phyloP scores from a whole-genome alignment of 2,797 vertebrate species.

The Pempheris klunzingeri region DNA sequence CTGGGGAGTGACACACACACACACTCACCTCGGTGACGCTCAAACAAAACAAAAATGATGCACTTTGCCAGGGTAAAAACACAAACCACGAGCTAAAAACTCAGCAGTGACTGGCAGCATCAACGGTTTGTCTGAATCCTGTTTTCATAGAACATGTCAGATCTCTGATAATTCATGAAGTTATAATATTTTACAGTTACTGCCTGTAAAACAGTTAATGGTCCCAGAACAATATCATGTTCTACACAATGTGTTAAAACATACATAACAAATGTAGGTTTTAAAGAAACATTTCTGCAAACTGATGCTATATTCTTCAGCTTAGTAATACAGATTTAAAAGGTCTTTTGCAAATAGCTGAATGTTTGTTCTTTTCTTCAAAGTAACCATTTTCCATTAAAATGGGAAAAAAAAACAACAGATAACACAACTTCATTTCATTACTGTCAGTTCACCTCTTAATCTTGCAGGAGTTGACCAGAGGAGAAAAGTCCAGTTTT shows the following conservation, averaged over 20 bases:
- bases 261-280: not conserved
- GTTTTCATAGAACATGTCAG: constrained; percentile 1
- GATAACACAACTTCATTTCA: not conserved
- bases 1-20: constrained; percentile 40
- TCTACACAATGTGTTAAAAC: constrained; percentile 14
- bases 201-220: not conserved
- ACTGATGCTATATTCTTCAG: not conserved
- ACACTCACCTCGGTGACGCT: constrained; percentile 42
- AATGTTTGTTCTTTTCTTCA: not conserved
- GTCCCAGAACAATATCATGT: not conserved
- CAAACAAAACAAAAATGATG: constrained; percentile 50
- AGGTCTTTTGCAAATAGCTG: not conserved
- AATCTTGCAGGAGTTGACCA: not conserved
- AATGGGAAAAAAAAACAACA: not conserved
- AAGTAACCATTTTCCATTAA: not conserved
- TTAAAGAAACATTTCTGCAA: constrained; percentile 8
- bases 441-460: not conserved
- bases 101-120: constrained; percentile 17
- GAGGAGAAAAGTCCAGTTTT: constrained; percentile 9
- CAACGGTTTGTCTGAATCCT: no score
- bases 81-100: constrained; percentile 24
- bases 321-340: not conserved
- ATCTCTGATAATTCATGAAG: no score
- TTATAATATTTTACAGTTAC: not conserved
- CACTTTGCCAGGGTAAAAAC: constrained; percentile 38